phyloP scores from a whole-genome alignment of 1,140 invertebrate genomes.

The Atta colombica region DNA sequence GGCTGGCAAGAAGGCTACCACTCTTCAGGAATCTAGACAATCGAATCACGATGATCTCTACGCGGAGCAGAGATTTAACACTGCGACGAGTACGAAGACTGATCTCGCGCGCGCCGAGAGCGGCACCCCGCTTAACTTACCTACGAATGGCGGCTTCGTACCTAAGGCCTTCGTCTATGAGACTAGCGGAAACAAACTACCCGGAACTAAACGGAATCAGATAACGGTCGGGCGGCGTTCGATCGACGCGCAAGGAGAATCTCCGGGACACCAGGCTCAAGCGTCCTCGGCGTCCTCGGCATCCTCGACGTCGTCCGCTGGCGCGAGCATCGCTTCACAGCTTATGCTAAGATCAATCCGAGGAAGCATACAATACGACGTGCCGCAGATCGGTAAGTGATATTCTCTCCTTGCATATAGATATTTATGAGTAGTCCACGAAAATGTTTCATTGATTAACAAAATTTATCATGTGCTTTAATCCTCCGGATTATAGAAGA shows the following conservation, averaged over 20 bases:
- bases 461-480: background rate
- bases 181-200: constrained; percentile 52
- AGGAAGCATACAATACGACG: constrained; percentile 89
- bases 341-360: constrained; percentile 89
- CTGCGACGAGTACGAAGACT: constrained; percentile 69
- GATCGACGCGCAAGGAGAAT: constrained; percentile 48
- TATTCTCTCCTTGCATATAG: background rate
- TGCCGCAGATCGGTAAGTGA: constrained; percentile 91
- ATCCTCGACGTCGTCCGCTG: constrained; percentile 64
- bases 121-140: constrained; percentile 56
- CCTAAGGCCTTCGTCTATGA: constrained; percentile 59
- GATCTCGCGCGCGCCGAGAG: constrained; percentile 51
- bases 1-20: constrained; percentile 47
- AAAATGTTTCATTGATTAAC: background rate
- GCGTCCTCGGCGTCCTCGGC: constrained; percentile 51
- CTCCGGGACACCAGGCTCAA: constrained; percentile 66
- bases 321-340: constrained; percentile 86
- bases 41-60: constrained; percentile 66
- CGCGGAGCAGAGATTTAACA: constrained; percentile 65
- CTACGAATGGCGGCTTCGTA: constrained; percentile 56
- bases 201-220: constrained; percentile 69
- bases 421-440: background rate
- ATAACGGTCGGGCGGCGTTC: constrained; percentile 53
- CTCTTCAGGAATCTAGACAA: constrained; percentile 68
- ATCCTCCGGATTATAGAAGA: no score